phyloP scores from a whole-genome alignment of 2,113 vertebrate genomes.

The Pteropus alecto region DNA sequence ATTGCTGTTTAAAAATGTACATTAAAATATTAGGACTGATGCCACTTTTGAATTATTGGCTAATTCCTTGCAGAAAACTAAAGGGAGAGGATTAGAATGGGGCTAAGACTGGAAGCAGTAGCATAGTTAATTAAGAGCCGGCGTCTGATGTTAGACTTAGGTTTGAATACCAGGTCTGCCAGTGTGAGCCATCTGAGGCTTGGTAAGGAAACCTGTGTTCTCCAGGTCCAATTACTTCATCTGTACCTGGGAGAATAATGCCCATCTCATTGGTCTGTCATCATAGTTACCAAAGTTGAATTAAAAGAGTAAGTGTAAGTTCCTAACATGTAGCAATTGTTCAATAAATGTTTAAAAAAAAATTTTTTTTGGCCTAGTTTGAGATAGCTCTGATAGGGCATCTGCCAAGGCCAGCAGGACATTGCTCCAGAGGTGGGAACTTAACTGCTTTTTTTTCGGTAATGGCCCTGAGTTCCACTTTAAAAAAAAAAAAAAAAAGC shows the following conservation, averaged over 20 bases:
- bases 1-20: neutral
- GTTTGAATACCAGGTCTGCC: neutral
- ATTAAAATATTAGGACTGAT: neutral
- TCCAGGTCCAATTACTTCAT: neutral
- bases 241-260: neutral
- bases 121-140: neutral
- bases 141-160: neutral
- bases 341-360: neutral
- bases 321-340: neutral
- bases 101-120: neutral
- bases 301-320: neutral
- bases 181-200: neutral
- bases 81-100: neutral
- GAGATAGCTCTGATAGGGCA: neutral
- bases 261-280: neutral
- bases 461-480: neutral
- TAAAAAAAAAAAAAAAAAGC: neutral
- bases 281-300: neutral
- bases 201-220: neutral
- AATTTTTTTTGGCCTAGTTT: neutral
- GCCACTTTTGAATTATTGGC: neutral
- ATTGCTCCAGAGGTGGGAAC: neutral
- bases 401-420: neutral
- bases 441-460: neutral
- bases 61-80: neutral